These are phyloP conservation scores for Dendrolimus pini DNA, from an alignment of 2,888 invertebrate genomes.

Conservation along the genomic window DNA sequence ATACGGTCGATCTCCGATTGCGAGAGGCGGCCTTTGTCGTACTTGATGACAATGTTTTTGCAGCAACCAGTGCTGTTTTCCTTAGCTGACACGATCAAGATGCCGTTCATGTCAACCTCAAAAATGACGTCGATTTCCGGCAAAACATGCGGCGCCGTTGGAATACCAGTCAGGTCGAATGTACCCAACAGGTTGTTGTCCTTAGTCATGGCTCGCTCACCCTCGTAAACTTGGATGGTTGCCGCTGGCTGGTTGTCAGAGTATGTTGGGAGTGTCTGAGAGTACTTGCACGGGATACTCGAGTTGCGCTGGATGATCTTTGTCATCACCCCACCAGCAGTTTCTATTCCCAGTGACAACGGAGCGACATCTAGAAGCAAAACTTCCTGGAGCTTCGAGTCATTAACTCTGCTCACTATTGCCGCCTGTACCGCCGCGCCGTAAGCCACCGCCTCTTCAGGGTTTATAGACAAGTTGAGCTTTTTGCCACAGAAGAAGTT, in stretches of 20 bases:
- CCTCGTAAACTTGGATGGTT: conserved; percentile 84
- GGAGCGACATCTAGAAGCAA: conserved; percentile 78
- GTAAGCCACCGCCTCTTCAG: conserved; percentile 89
- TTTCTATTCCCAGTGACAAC: conserved; percentile 85
- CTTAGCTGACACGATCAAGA: conserved; percentile 88
- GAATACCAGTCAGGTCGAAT: conserved; percentile 81
- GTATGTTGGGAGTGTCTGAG: conserved; percentile 86
- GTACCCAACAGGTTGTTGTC: conserved; percentile 83
- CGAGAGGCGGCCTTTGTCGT: conserved; percentile 87
- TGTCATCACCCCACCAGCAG: conserved; percentile 88
- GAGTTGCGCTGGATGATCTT: conserved; percentile 84
- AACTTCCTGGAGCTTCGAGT: conserved; percentile 83
- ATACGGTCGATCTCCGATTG: conserved; percentile 89
- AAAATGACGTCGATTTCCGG: conserved; percentile 84
- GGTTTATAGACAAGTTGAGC: conserved; percentile 86
- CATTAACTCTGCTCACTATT: conserved; percentile 82
- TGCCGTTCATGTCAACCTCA: conserved; percentile 87
- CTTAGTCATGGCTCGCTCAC: conserved; percentile 88
- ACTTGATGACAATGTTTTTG: conserved; percentile 88
- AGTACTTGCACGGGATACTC: conserved; percentile 83
- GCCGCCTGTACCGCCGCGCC: conserved; percentile 87
- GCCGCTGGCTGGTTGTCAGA: conserved; percentile 88
- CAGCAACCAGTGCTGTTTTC: conserved; percentile 81
- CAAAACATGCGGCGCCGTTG: conserved; percentile 82
- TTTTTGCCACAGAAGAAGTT: conserved; percentile 86